Conservation (phyloP, 2,113 vertebrate species). For the Eptatretus burgeri region DNA sequence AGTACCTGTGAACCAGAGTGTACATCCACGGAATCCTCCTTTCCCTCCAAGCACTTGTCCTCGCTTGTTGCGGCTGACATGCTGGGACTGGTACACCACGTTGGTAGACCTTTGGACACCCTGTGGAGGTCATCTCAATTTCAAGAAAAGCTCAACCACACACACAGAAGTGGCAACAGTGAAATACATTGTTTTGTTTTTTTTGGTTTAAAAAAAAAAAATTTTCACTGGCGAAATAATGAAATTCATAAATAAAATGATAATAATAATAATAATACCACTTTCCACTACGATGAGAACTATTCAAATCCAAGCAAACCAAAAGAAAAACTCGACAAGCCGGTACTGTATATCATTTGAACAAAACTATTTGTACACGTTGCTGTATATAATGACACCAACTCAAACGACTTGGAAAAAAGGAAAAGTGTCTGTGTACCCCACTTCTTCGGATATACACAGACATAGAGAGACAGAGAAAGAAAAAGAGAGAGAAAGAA, state of each 20-base stretch:
- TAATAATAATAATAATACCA: background rate
- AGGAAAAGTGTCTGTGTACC: background rate
- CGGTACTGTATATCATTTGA: no score
- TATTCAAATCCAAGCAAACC: no score
- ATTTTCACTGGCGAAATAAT: background rate
- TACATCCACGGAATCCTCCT: constrained; percentile 82
- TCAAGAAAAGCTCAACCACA: background rate
- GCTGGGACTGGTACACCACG: constrained; percentile 89
- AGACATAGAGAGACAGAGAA: background rate
- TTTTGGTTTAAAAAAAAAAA: no score
- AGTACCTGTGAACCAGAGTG: constrained; percentile 79
- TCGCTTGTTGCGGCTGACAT: constrained; percentile 84
- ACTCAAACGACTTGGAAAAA: background rate
- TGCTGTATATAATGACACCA: no score
- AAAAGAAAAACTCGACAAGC: no score
- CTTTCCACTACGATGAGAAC: background rate
- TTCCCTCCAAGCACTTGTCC: constrained; percentile 82
- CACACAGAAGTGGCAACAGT: background rate
- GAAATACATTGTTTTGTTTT: background rate
- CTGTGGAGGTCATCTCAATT: constrained; percentile 16
- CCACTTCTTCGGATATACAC: background rate
- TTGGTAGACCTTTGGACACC: constrained; percentile 89
- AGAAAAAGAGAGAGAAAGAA: background rate
- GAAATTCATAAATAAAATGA: background rate
- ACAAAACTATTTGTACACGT: no score